Evolutionary conservation across 92 coral and sea anemone genomes (phyloP).

Genomic region (Montipora capitata): DNA sequence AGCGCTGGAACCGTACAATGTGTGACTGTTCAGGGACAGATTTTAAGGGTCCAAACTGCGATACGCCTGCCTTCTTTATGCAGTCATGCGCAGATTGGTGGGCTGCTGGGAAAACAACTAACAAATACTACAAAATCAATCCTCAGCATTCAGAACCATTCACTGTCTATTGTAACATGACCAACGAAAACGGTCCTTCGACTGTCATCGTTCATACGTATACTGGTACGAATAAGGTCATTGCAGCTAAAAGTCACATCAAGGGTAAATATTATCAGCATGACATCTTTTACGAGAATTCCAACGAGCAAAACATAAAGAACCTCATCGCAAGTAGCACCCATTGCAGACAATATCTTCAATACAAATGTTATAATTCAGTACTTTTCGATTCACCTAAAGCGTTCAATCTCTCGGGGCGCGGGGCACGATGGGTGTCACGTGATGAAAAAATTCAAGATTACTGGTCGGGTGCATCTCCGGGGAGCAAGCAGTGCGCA

Average conservation of each 20-base stretch:
- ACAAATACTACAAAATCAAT: slow-evolving; percentile 79
- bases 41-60: slow-evolving; percentile 78
- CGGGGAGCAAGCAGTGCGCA: slow-evolving; percentile 87
- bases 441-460: slow-evolving; percentile 83
- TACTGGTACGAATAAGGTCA: slow-evolving; percentile 47
- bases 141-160: slow-evolving; percentile 80
- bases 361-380: slow-evolving; percentile 83
- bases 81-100: slow-evolving; percentile 90
- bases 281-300: slow-evolving; percentile 53
- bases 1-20: slow-evolving; percentile 52
- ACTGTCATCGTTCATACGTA: slow-evolving; percentile 78
- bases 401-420: slow-evolving; percentile 74
- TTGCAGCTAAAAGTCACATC: slow-evolving; percentile 61
- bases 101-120: slow-evolving; percentile 67
- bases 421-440: slow-evolving; percentile 95
- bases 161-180: slow-evolving; percentile 86
- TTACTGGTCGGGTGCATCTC: slow-evolving; percentile 91
- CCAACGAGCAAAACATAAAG: slow-evolving; percentile 56
- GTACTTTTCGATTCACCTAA: slow-evolving; percentile 84
- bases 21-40: slow-evolving; percentile 90
- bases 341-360: slow-evolving; percentile 82
- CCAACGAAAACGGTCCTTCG: slow-evolving; percentile 71
- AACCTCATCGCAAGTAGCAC: slow-evolving; percentile 81
- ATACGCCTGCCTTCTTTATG: slow-evolving; percentile 75
- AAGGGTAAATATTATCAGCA: slow-evolving; percentile 69